Evolutionary conservation across 1,140 invertebrate species (phyloP), one percentile per base, ranked within the genome.

Genomic region (Papilio dardanus): DNA sequence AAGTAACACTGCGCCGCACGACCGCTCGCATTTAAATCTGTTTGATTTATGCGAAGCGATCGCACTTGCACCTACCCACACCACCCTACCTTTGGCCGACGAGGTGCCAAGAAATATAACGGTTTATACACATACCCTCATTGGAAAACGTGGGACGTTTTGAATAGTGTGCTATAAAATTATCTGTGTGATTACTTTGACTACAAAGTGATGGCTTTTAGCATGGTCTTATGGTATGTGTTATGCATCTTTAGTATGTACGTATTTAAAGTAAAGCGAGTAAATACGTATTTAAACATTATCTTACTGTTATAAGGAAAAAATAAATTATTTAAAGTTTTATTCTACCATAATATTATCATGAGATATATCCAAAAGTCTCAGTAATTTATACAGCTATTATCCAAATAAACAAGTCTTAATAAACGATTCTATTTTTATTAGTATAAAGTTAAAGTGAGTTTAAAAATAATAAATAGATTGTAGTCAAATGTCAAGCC

Each of bases 11-110:
- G 80, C 69, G 58, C 77, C 54, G 77, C 77, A 68, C 77, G 71
- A 75, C 71, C 80, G 77, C 74, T 74, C 40, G 79, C 76, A 83
- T 86, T 83, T 82, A 83, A 86, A 85, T 85, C 83, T 81, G 78
- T 82, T 80, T 85, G 82, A 85, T 86, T 86, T 86, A 83, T 86
- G 85, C 79, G 79, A 74, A 82, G 80, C 78, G 80, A 82, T 81
- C 77, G 83, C 69, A 74, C 79, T 66, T 71, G 28, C n/a, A 65
- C 71, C 75, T 40, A 46, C 75, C 40, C 71, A 33, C 54, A n/a
- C 40, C 16, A 16, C 73, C n/a, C n/a, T n/a, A 66, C 77, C 75
- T 75, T 31, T 42, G 24, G 28, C 69, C 65, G 40, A 46, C 37
- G 67, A n/a, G 37, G 77, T 71, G 74, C 77, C 75, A 77, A 77